phyloP scores from a whole-genome alignment of 2,797 vertebrate species.

The Hydrocynus forskahlii region DNA sequence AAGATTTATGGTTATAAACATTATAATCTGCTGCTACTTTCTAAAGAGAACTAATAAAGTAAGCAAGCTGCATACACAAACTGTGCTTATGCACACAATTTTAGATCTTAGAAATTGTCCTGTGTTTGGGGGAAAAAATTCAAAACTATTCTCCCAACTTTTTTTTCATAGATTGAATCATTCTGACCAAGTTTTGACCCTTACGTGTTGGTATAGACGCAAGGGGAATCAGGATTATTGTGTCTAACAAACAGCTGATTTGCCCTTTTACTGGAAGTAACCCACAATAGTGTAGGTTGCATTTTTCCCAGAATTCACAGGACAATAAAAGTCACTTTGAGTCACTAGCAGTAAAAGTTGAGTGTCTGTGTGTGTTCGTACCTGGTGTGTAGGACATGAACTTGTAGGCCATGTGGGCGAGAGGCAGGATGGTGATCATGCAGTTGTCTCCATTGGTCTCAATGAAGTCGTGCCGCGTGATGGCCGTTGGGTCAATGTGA shows the following conservation, averaged over 20 bases:
- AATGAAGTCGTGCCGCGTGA: conserved; percentile 70
- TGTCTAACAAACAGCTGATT: not conserved
- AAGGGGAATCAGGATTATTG: too few relatives aligned
- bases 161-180: too few relatives aligned
- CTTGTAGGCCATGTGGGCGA: conserved; percentile 68
- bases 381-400: conserved; percentile 63
- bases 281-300: not conserved
- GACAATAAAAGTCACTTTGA: conserved; percentile 27
- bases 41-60: not conserved
- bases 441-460: conserved; percentile 73
- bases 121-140: too few relatives aligned
- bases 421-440: conserved; percentile 69
- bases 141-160: too few relatives aligned
- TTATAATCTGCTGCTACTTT: not conserved
- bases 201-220: too few relatives aligned
- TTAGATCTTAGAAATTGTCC: too few relatives aligned
- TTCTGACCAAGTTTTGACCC: too few relatives aligned
- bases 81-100: too few relatives aligned
- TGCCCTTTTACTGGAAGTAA: conserved; percentile 15
- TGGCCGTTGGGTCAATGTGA: conserved; percentile 71
- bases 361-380: conserved; percentile 41
- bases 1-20: not conserved
- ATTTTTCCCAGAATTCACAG: not conserved
- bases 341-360: not conserved
- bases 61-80: not conserved